Conservation (phyloP, 2,797 vertebrate species). For the Hypotaenidia philippensis region DNA sequence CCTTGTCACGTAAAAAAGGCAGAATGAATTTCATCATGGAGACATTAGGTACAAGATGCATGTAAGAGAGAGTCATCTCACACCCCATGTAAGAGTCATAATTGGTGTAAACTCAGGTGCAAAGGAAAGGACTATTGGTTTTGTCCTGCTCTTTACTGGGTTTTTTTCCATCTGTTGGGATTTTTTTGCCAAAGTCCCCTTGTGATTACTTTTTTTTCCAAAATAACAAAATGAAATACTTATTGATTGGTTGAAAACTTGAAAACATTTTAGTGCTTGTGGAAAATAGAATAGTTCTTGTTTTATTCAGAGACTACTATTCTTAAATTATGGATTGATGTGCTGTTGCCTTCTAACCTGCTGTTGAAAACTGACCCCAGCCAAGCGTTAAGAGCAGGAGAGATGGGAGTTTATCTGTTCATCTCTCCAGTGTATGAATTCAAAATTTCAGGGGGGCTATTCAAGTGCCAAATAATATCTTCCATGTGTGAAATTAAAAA, state of each 20-base stretch:
- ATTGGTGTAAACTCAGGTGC: neutral
- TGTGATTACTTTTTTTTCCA: neutral
- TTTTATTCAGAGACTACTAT: neutral
- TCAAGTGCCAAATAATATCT: neutral
- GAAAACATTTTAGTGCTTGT: neutral
- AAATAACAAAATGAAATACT: neutral
- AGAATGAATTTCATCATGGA: neutral
- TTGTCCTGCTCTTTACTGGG: neutral
- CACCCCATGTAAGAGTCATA: neutral
- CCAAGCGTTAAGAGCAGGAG: neutral
- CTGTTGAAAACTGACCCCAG: neutral
- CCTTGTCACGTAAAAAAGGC: neutral
- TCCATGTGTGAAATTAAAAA: neutral
- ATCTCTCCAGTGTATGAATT: neutral
- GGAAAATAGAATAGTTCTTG: neutral
- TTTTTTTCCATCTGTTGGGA: no score
- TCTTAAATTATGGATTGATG: neutral
- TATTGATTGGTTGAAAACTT: neutral
- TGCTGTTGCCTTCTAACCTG: neutral
- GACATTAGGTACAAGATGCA: neutral
- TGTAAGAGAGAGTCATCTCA: neutral
- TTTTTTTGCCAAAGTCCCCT: neutral
- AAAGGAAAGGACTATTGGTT: neutral
- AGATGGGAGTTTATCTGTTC: neutral
- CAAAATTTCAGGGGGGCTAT: neutral